Evolutionary conservation across 2,888 invertebrate species (phyloP), one percentile per base, ranked within the genome.

Genomic region (Hyalella azteca): DNA sequence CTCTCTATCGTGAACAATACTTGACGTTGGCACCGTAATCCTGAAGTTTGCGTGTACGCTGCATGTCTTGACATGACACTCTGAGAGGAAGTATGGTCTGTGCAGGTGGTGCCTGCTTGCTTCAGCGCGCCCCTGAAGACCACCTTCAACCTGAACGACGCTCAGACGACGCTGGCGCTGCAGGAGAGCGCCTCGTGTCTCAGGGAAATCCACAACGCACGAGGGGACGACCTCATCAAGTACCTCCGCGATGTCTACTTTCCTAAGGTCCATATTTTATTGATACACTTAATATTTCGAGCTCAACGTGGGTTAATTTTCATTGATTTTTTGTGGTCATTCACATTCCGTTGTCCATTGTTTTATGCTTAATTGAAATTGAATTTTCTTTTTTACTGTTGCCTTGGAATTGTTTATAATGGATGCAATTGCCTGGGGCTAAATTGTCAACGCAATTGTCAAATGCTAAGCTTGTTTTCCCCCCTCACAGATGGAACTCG

Each of bases 131-230:
- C 90, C 0, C 85, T 90, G 85, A 89, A 89, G 86, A 87, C 88
- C 15, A 87, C 88, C 15, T 90, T 90, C 86, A 90, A 90, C 85
- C 86, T 90, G 49, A 86, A 86, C 66, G 90, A 90, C 87, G 90
- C 89, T 45, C 90, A 90, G 85, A 89, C 89, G 11, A 85, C 88
- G 29, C 85, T 89, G 85, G 88, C 87, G 29, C 85, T 88, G 22
- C 86, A 86, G 73, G 88, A 88, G 85, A 86, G 86, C 78, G 87
- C 86, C 19, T 82, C 84, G 40, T 88, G 87, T 81, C 84, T 88
- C 19, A 86, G 86, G 79, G 80, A 86, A 15, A 85, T 88, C 13
- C 86, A 86, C 50, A 86, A 87, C 15, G 86, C 86, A 79, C 83
- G 87, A 80, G 89, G 89, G 26, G 88, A 89, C 45, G 89, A 89